Percentiles rank a stretch among this genome's conserved stretches.
Conservation (phyloP, 2,797 vertebrate species). For the Calcarius lapponicus region DNA sequence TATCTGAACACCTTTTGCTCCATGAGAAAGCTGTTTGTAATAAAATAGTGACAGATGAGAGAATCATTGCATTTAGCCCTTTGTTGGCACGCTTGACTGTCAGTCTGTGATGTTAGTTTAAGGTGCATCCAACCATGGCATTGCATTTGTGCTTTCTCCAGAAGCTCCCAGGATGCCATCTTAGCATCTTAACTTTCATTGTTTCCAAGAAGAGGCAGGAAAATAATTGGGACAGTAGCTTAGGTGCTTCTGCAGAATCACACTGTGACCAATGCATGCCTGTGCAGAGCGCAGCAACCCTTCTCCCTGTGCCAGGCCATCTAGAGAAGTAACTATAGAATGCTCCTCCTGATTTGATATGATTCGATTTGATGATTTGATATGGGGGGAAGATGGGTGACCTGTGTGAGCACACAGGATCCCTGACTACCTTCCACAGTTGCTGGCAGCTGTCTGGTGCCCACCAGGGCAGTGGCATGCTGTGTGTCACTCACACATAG, state of each 20-base stretch:
- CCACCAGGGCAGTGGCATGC: rapidly evolving
- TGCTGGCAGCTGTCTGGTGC: background rate
- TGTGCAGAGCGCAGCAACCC: rapidly evolving
- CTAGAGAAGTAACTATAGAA: background rate
- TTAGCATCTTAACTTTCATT: background rate
- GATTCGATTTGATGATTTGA: background rate
- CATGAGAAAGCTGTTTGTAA: background rate
- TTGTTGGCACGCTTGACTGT: background rate
- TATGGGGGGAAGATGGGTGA: rapidly evolving
- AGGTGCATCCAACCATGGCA: background rate
- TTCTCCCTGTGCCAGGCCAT: background rate
- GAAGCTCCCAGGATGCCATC: too few species aligned
- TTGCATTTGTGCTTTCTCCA: background rate
- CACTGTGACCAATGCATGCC: rapidly evolving
- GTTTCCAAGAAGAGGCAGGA: background rate
- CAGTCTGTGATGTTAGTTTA: background rate
- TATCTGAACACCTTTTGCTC: background rate
- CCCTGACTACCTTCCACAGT: background rate
- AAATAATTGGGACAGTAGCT: background rate
- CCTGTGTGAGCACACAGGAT: rapidly evolving
- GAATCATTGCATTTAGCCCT: background rate
- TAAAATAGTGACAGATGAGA: background rate
- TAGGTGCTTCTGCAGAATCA: background rate
- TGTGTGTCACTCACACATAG: rapidly evolving
- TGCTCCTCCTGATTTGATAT: background rate